A percentile compares a stretch with the other conserved stretches of the same genome.
Conservation (phyloP, 2,113 vertebrate genomes). For the Thalassarche chlororhynchos region DNA sequence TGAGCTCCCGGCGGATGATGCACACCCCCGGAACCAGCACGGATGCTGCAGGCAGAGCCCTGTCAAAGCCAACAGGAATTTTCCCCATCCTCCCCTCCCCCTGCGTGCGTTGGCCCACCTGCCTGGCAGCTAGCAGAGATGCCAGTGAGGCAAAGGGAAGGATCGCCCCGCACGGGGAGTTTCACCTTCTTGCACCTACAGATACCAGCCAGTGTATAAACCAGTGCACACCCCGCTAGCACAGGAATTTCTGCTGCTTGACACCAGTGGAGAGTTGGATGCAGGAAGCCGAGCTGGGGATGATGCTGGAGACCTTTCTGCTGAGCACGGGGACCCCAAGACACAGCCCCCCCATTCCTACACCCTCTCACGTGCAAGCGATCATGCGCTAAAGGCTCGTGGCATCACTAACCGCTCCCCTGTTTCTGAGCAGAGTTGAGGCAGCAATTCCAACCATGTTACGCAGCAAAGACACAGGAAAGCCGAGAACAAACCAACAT, state of each 20-base stretch:
- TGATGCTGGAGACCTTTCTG: background rate
- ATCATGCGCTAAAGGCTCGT: accelerated
- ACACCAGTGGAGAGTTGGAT: background rate
- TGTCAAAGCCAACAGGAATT: background rate
- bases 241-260: background rate
- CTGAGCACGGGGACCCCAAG: background rate
- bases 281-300: background rate
- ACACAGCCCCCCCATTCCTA: background rate
- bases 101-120: background rate
- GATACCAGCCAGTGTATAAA: background rate
- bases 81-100: background rate
- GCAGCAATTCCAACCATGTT: accelerated
- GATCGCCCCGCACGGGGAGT: background rate
- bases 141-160: background rate
- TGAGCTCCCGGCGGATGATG: background rate
- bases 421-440: background rate
- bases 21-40: background rate
- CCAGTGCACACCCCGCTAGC: background rate
- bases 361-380: accelerated
- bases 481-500: background rate
- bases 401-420: background rate
- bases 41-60: background rate
- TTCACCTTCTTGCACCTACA: background rate
- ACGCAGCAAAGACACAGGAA: background rate
- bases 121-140: background rate